Evolutionary conservation across 2,113 vertebrate genomes (phyloP), one percentile per base, ranked within the genome.

Genomic region (Microcebus murinus): DNA sequence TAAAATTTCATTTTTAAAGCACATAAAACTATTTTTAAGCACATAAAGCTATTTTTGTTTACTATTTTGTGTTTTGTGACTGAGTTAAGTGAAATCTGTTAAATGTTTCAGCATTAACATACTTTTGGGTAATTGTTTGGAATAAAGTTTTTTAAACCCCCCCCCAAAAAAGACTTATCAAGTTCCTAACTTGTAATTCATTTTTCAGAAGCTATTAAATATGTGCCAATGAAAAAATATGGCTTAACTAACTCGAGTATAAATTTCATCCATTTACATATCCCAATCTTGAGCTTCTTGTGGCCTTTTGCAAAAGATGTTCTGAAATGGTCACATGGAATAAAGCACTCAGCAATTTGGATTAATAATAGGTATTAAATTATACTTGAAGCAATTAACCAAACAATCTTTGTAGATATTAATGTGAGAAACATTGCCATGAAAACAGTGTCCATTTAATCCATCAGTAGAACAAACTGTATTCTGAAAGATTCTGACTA

Each of bases 21-120:
- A 42, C 42, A 42, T 42, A 6, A 42, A 42, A 42, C 42, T 42
- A 42, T 42, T 42, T 42, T 86, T 86, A 93, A 96, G 95, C 97
- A 97, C 92, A 96, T 80, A 86, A 91, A 92, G 68, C 67, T 96
- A 90, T 91, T 88, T 87, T 93, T 95, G 65, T 96, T 97, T 95
- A 81, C 86, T 98, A 93, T 80, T 92, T 97, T 63, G 14, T 63
- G 14, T 97, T 97, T 97, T 94, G 92, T 98, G 95, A 98, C 96
- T 96, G 68, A 96, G 87, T 98, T 96, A 97, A 98, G 97, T 98
- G 97, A 97, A 97, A 96, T 94, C 88, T 97, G 88, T 97, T 97
- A 93, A 95, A 92, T 97, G 89, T 98, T 98, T 96, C 70, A 90
- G 90, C 96, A 94, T 97, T 97, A 48, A 92, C 91, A 77, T 97